Conservation (phyloP, 2,113 vertebrate species). For the Myodes glareolus region DNA sequence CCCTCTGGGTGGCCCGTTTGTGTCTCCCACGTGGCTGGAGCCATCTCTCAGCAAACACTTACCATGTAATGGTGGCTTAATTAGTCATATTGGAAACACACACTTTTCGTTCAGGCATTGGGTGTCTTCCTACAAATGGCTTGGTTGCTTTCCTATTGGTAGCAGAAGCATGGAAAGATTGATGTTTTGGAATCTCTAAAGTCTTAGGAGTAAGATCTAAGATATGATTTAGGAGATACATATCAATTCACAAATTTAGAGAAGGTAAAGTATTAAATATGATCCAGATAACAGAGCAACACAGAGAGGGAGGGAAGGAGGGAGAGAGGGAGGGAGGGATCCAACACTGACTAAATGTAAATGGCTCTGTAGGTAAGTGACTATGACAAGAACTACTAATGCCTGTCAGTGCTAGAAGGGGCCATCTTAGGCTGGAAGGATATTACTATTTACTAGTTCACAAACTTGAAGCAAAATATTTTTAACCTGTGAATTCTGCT, state of each 20-base stretch:
- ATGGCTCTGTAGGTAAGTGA: neutral
- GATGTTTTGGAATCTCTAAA: neutral
- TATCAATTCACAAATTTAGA: neutral
- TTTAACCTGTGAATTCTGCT: conserved; percentile 40
- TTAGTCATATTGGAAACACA: conserved; percentile 7
- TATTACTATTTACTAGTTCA: conserved; percentile 2
- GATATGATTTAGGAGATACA: neutral
- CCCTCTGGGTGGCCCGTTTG: neutral
- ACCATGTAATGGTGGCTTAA: neutral
- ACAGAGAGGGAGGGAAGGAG: neutral
- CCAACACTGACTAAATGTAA: neutral
- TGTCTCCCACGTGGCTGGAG: neutral
- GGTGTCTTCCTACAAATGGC: neutral
- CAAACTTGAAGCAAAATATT: neutral
- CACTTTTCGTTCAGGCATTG: neutral
- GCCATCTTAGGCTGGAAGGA: neutral
- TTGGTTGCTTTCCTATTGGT: neutral
- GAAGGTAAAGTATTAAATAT: neutral
- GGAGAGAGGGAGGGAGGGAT: neutral
- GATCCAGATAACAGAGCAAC: neutral
- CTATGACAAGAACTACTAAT: neutral
- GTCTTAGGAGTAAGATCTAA: neutral
- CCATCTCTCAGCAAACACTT: neutral
- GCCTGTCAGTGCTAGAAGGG: neutral
- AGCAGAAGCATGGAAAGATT: neutral